A percentile compares a stretch with the other conserved stretches of the same genome.
These are phyloP conservation scores for Amblyopsis hoosieri DNA, from an alignment of 2,797 vertebrate genomes.

Conservation along the genomic window DNA sequence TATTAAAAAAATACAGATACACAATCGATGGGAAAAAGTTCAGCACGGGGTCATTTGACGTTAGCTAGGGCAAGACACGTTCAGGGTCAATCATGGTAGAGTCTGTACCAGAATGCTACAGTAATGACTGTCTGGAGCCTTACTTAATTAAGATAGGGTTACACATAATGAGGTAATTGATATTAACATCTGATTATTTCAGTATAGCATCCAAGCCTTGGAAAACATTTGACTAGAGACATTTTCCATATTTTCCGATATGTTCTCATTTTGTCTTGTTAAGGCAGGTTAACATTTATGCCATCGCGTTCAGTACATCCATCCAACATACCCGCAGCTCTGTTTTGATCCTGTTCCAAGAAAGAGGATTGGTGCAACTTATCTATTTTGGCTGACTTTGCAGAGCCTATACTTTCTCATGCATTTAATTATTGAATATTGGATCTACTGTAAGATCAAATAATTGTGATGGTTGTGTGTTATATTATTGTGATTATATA, in stretches of 20 bases:
- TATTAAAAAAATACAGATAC: no score
- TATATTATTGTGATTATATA: background rate
- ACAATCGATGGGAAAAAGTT: no score
- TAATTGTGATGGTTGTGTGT: background rate
- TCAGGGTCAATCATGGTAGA: no score
- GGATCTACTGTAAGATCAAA: background rate
- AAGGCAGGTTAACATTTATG: conserved; percentile 24
- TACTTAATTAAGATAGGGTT: background rate
- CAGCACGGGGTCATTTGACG: no score
- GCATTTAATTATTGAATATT: background rate
- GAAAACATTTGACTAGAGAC: conserved; percentile 15
- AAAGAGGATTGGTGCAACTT: conserved; percentile 2
- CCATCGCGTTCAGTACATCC: conserved; percentile 7
- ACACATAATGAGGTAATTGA: background rate
- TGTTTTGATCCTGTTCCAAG: conserved; percentile 34
- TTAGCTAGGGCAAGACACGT: no score
- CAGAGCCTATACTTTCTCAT: no score
- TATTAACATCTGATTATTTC: conserved; percentile 6
- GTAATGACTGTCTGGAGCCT: background rate
- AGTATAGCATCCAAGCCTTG: conserved; percentile 16
- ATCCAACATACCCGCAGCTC: background rate
- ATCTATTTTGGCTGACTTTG: background rate
- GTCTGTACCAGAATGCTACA: background rate
- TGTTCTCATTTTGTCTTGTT: conserved; percentile 5
- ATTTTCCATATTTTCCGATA: background rate